phyloP scores from a whole-genome alignment of 2,113 vertebrate genomes.

The Centrocercus urophasianus region DNA sequence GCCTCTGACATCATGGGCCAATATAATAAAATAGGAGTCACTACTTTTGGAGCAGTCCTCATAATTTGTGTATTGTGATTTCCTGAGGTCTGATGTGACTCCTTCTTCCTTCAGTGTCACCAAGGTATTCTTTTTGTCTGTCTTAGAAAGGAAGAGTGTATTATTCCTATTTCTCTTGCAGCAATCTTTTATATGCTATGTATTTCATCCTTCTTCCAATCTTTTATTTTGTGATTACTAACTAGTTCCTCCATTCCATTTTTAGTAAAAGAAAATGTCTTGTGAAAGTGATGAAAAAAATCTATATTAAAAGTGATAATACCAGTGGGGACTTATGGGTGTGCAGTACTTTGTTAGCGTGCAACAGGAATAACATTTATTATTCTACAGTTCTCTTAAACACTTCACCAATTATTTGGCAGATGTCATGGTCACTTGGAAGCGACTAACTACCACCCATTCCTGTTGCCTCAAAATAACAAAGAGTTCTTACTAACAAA shows the following conservation, averaged over 20 bases:
- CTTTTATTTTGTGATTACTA: background rate
- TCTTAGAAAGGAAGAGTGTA: background rate
- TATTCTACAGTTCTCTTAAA: background rate
- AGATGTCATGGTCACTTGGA: background rate
- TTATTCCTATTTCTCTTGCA: background rate
- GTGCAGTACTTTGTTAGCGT: background rate
- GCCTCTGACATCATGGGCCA: no score
- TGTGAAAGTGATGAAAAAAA: background rate
- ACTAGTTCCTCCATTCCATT: background rate
- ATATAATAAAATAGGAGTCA: no score
- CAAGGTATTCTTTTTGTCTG: background rate
- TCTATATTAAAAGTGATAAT: background rate
- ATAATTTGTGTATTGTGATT: background rate
- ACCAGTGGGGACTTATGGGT: background rate
- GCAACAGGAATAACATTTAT: background rate
- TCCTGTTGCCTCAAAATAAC: background rate
- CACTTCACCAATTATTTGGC: background rate
- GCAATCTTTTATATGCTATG: background rate
- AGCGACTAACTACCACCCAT: background rate
- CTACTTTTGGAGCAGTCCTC: background rate
- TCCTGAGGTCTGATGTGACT: background rate
- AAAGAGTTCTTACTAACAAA: background rate
- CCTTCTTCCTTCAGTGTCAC: background rate
- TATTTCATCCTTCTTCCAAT: background rate
- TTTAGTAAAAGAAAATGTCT: background rate